Evolutionary conservation across 2,888 invertebrate species (phyloP).

Genomic region (Polydrusus cervinus): DNA sequence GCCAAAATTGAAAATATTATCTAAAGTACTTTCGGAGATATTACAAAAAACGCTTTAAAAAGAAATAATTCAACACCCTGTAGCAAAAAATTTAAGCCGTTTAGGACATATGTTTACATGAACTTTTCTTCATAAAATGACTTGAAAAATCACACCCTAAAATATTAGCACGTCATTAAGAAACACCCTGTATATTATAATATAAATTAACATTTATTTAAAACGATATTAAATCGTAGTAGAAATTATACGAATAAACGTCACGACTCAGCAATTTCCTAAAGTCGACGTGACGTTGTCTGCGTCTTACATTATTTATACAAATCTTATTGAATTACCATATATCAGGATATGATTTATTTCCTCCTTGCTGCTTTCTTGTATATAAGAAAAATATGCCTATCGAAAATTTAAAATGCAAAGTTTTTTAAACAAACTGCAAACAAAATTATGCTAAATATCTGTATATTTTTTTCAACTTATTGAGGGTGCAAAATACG

Average conservation of each 20-base stretch:
- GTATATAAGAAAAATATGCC: background rate
- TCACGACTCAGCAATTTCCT: background rate
- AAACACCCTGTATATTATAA: no score
- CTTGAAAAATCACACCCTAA: no score
- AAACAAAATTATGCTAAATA: conserved; percentile 1
- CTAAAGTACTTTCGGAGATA: no score
- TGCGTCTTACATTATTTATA: background rate
- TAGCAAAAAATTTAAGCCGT: no score
- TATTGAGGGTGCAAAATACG: background rate
- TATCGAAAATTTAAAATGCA: background rate
- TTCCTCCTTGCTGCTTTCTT: background rate
- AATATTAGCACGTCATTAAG: no score
- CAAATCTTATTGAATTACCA: conserved; percentile 8
- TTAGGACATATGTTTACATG: no score
- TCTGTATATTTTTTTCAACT: background rate
- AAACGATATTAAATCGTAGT: conserved; percentile 8
- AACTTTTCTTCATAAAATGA: no score
- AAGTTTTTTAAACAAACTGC: background rate
- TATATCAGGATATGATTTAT: conserved; percentile 6
- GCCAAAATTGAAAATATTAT: no score
- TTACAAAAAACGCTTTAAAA: no score
- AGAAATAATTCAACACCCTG: no score
- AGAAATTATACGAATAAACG: conserved; percentile 2
- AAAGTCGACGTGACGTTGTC: conserved; percentile 5
- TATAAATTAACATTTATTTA: background rate